Percentiles rank a stretch among this genome's conserved stretches.
Conservation (phyloP, 23 tunicate genomes). For the Ascidia mentula region DNA sequence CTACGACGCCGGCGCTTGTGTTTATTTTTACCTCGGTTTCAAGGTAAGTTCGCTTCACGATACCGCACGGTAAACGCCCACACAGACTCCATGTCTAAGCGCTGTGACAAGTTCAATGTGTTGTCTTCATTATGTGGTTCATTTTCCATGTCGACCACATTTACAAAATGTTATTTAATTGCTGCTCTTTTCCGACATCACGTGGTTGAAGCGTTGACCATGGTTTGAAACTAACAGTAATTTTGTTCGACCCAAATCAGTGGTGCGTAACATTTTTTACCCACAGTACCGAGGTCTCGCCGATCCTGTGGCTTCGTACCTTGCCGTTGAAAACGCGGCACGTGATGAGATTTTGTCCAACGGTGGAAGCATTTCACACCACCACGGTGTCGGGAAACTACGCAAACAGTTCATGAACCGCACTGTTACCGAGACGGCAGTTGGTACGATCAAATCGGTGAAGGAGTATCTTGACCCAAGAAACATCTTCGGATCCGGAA, state of each 20-base stretch:
- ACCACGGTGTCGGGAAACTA: constrained; percentile 89
- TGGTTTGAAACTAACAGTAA: too few species aligned
- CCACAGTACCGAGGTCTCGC: constrained; percentile 81
- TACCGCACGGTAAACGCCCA: too few species aligned
- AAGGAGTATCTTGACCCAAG: constrained; percentile 90
- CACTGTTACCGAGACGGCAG: constrained; percentile 50
- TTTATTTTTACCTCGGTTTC: constrained; percentile 87
- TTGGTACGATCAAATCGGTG: constrained; percentile 63
- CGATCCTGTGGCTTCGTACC: constrained; percentile 68
- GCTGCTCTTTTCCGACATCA: too few species aligned
- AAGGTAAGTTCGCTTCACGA: too few species aligned
- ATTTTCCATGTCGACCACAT: too few species aligned
- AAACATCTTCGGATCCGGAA: constrained; percentile 82
- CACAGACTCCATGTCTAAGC: too few species aligned
- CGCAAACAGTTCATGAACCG: constrained; percentile 85
- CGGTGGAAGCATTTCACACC: constrained; percentile 92
- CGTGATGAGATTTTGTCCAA: constrained; percentile 81
- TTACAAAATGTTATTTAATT: too few species aligned
- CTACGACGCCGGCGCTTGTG: constrained; percentile 94
- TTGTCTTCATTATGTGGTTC: too few species aligned
- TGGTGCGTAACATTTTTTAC: too few species aligned
- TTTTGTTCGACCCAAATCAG: too few species aligned
- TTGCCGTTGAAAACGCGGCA: constrained; percentile 81
- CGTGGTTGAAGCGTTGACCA: too few species aligned
- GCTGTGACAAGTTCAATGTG: too few species aligned